Evolutionary conservation across 1,140 invertebrate genomes (phyloP), one percentile per base, ranked within the genome.

Genomic region (Chironomus tepperi): DNA sequence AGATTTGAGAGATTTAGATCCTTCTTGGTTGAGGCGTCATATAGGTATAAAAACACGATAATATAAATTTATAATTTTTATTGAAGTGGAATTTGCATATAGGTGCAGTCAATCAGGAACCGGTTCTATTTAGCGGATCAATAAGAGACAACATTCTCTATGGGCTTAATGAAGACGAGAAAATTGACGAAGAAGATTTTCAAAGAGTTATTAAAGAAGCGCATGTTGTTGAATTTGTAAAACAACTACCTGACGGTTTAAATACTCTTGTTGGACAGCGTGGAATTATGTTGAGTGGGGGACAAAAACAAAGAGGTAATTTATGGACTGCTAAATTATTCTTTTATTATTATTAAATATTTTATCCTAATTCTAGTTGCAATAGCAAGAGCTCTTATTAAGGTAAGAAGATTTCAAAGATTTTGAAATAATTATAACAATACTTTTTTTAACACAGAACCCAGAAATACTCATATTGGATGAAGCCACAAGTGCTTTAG

Each of bases 401-500:
- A 94, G 82, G 91, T 90, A 80, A 76, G n/a, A 42, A n/a, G n/a
- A 42, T 16, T 73, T 16, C n/a, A 16, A 42, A 2, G 15, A 5
- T n/a, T 73, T 15, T 73, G 7, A 67, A 43, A 47, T 34, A 73
- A 3, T 43, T 72, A 3, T 73, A 16, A 34, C 19, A 34, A 70
- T 70, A 8, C 18, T 21, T 83, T 77, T 77, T 78, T 75, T 79
- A 76, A 75, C 1, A 77, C 84, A 93, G 89, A 89, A 95, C 83
- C 94, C 91, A 47, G 90, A 89, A 82, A 93, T 96, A 76, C 83
- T 96, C 10, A 86, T 96, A 70, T 81, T 96, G 76, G 94, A 96
- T 79, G 94, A 96, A 87, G 94, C 93, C 42, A 96, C 93, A 73
- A 96, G 94, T 86, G 95, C 96, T 0, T 81, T 98, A 76, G 95